A percentile compares a stretch with the other conserved stretches of the same genome.
These are phyloP conservation scores for Columba janthina DNA, from an alignment of 2,113 vertebrate species.

Conservation along the genomic window DNA sequence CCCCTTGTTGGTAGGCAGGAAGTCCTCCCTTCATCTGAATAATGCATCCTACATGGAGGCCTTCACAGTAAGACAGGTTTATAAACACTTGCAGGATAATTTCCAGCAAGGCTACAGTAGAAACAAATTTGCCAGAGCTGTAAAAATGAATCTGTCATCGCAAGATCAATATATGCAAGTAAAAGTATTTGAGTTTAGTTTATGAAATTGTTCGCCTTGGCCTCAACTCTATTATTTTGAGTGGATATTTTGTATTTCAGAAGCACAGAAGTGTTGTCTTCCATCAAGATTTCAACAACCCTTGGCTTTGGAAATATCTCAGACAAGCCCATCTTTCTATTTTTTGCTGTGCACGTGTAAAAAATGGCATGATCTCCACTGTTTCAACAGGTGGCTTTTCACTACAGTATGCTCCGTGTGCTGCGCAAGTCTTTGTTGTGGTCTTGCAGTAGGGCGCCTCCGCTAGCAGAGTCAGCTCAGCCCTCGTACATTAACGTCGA, in stretches of 20 bases:
- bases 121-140: conserved; percentile 23
- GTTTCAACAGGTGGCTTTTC: conserved; percentile 42
- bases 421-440: neutral
- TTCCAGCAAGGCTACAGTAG: conserved; percentile 26
- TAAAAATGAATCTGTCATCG: conserved; percentile 59
- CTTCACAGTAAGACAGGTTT: neutral
- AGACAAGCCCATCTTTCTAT: neutral
- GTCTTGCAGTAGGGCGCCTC: neutral
- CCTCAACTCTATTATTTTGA: conserved; percentile 35
- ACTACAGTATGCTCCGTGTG: neutral
- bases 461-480: neutral
- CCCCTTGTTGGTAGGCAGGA: neutral
- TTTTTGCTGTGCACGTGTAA: neutral
- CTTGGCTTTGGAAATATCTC: conserved; percentile 9
- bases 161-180: conserved; percentile 23
- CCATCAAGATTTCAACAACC: conserved; percentile 37
- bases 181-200: conserved; percentile 26
- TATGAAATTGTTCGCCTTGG: conserved; percentile 40
- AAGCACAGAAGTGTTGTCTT: neutral
- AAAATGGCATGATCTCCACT: neutral
- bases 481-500: neutral
- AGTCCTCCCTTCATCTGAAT: neutral
- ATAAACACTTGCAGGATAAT: conserved; percentile 42
- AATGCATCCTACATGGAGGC: neutral
- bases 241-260: conserved; percentile 25